phyloP scores from a whole-genome alignment of 2,888 invertebrate species.

The Bombylius discolor region DNA sequence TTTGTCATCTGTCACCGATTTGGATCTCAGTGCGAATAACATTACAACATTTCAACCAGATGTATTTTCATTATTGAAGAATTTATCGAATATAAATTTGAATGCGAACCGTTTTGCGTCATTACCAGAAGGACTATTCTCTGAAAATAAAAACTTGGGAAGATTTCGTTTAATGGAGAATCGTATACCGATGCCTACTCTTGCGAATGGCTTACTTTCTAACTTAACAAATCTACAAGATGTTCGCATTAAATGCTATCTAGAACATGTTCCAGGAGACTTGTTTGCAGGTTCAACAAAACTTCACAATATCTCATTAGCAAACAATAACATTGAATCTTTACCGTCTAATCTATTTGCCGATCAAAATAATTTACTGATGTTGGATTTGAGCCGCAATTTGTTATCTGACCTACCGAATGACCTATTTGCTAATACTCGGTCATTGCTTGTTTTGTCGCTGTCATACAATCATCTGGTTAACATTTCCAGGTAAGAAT shows the following conservation, averaged over 20 bases:
- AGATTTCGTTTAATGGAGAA: slow-evolving; percentile 45
- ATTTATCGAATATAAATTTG: slow-evolving; percentile 50
- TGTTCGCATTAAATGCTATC: slow-evolving; percentile 45
- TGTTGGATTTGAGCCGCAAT: slow-evolving; percentile 55
- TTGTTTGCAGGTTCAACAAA: slow-evolving; percentile 46
- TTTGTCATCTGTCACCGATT: slow-evolving; percentile 45
- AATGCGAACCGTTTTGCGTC: slow-evolving; percentile 51
- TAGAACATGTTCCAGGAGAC: slow-evolving; percentile 46
- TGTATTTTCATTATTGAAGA: slow-evolving; percentile 47
- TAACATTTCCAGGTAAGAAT: slow-evolving; percentile 43
- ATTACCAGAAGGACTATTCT: slow-evolving; percentile 48
- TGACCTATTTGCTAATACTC: slow-evolving; percentile 43
- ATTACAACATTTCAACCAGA: slow-evolving; percentile 47
- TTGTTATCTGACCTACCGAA: slow-evolving; percentile 44
- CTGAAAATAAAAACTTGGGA: slow-evolving; percentile 41
- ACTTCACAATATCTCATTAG: slow-evolving; percentile 47
- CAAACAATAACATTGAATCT: slow-evolving; percentile 41
- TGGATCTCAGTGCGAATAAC: slow-evolving; percentile 56
- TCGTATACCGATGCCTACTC: slow-evolving; percentile 41
- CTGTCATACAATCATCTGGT: slow-evolving; percentile 51
- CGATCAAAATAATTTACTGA: slow-evolving; percentile 46
- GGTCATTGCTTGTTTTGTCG: slow-evolving; percentile 45
- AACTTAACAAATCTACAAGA: slow-evolving; percentile 44
- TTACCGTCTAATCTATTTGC: slow-evolving; percentile 51
- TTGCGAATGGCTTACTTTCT: slow-evolving; percentile 48